Conservation (phyloP, 2,888 invertebrate genomes). For the Hybos culiciformis region DNA sequence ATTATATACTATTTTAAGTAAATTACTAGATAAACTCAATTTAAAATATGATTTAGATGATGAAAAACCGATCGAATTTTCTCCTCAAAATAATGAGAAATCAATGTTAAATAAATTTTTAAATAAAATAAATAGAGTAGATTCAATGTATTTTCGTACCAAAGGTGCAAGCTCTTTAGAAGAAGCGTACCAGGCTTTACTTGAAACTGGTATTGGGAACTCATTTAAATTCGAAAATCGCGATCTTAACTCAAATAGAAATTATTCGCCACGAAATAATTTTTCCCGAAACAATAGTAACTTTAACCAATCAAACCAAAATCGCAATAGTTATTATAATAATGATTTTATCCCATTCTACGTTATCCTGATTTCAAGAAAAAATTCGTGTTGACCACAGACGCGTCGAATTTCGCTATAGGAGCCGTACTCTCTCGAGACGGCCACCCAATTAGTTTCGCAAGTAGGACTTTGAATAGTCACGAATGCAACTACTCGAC, state of each 20-base stretch:
- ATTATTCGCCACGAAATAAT: no score
- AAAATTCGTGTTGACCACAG: conserved; percentile 1
- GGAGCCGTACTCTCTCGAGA: conserved; percentile 4
- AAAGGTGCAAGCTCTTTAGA: background rate
- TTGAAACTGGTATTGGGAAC: background rate
- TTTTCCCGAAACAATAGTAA: no score
- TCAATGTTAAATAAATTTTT: no score
- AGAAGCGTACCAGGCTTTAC: background rate
- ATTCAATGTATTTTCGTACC: conserved; percentile 2
- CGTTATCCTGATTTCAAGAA: conserved; percentile 6
- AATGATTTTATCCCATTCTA: conserved; percentile 3
- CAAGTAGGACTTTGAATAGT: no score
- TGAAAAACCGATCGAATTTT: background rate
- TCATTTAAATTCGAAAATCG: background rate
- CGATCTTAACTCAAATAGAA: background rate
- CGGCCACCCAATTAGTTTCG: background rate
- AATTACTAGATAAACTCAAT: conserved; percentile 5
- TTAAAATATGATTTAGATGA: conserved; percentile 3
- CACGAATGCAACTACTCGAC: no score
- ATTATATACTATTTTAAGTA: conserved; percentile 1
- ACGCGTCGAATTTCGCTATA: background rate
- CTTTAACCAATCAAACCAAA: no score
- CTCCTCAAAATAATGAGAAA: background rate
- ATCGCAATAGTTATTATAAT: background rate
- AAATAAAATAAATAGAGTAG: background rate